These are phyloP conservation scores for Tolypeutes matacus DNA, from an alignment of 2,797 vertebrate species.

Conservation along the genomic window DNA sequence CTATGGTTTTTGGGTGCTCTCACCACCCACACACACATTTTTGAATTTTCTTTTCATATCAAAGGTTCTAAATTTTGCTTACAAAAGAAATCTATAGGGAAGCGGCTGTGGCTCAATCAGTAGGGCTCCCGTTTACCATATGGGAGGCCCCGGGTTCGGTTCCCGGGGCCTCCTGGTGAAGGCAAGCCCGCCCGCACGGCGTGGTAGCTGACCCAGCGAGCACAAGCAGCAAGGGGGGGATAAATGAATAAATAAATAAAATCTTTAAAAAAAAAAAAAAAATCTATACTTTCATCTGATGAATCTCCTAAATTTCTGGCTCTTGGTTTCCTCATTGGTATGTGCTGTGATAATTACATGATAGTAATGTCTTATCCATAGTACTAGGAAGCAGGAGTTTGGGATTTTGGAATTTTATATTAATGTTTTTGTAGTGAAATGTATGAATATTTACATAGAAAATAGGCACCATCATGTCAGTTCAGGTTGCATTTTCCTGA, in stretches of 20 bases:
- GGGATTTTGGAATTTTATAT: neutral
- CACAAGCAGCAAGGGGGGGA: too few species aligned
- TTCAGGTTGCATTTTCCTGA: slow-evolving; percentile 10
- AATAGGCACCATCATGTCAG: neutral
- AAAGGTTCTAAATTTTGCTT: neutral
- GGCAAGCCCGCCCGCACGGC: too few species aligned
- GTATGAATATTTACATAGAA: neutral
- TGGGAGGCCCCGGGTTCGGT: too few species aligned
- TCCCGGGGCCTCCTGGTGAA: too few species aligned
- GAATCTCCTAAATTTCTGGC: neutral
- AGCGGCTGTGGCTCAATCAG: too few species aligned
- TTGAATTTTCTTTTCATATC: neutral
- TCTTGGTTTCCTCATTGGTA: neutral
- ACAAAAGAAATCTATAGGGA: too few species aligned
- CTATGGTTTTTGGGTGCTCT: neutral
- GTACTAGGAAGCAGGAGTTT: neutral
- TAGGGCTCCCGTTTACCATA: too few species aligned
- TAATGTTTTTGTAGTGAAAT: neutral
- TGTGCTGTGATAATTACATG: neutral
- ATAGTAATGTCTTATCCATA: neutral
- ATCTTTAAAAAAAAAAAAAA: too few species aligned
- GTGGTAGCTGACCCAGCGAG: too few species aligned
- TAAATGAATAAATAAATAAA: too few species aligned
- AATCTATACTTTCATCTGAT: neutral
- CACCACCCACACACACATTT: neutral